Conservation (phyloP, 2,797 vertebrate genomes). For the Buceros bicornis region DNA sequence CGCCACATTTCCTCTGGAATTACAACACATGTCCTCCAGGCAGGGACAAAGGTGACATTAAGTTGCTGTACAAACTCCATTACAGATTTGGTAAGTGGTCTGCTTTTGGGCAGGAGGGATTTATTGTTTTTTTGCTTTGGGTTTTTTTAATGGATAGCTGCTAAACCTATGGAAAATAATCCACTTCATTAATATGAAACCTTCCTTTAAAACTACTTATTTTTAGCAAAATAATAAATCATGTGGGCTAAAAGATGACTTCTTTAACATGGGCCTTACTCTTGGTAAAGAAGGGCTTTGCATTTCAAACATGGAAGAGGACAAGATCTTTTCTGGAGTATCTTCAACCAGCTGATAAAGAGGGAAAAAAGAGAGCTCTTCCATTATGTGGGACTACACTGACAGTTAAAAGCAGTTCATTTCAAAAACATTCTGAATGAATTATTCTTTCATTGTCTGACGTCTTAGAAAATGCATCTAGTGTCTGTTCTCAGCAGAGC, state of each 20-base stretch:
- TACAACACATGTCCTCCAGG: not conserved
- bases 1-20: not conserved
- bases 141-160: not conserved
- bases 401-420: not conserved
- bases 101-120: not conserved
- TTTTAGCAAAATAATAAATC: not conserved
- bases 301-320: not conserved
- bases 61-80: not conserved
- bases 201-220: not conserved
- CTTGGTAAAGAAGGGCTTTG: not conserved
- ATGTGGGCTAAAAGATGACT: not conserved
- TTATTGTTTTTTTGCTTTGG: not conserved
- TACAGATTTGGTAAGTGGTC: not conserved
- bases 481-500: not conserved
- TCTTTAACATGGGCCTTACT: not conserved
- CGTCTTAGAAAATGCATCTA: not conserved
- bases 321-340: not conserved
- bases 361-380: accelerated
- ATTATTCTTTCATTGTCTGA: not conserved
- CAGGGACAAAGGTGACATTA: not conserved
- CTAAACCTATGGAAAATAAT: not conserved
- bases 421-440: not conserved
- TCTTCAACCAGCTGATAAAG: not conserved
- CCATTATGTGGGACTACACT: not conserved
- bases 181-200: not conserved